Conservation (phyloP, 37 sponge, comb jelly and placozoan species). For the Oscarella lobularis region DNA sequence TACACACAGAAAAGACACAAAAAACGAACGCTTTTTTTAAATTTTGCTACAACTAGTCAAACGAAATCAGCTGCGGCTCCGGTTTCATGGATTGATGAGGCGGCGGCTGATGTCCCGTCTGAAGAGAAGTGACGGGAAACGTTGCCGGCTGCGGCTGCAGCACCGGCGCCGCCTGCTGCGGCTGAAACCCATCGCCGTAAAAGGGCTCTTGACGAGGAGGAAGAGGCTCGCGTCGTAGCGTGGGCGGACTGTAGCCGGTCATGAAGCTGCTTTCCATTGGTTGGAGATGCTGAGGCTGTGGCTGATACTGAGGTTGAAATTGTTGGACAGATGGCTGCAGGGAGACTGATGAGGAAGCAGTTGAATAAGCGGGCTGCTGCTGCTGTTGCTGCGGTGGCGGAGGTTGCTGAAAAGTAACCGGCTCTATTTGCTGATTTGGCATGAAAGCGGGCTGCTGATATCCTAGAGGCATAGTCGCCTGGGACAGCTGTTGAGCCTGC, state of each 20-base stretch:
- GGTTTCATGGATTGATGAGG: background rate
- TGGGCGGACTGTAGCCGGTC: too few species aligned
- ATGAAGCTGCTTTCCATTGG: too few species aligned
- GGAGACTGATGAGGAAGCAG: background rate
- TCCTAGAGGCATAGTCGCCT: background rate
- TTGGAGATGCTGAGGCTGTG: conserved; percentile 3
- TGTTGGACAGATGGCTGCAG: too few species aligned
- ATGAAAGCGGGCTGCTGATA: background rate
- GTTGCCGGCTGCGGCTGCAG: too few species aligned
- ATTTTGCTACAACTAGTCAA: background rate
- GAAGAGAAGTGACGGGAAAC: background rate
- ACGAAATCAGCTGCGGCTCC: background rate
- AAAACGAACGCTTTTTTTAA: background rate
- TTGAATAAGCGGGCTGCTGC: background rate
- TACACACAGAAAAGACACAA: background rate
- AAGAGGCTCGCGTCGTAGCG: too few species aligned
- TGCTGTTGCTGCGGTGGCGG: background rate
- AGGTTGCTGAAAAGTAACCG: background rate
- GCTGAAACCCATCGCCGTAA: too few species aligned
- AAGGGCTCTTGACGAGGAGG: too few species aligned
- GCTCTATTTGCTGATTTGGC: background rate
- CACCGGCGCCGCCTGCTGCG: background rate
- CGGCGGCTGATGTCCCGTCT: background rate
- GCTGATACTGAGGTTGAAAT: background rate
- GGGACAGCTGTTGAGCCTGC: background rate